Base-by-base conservation (phyloP, 1,140 invertebrate species). In the Cephus cinctus region DNA sequence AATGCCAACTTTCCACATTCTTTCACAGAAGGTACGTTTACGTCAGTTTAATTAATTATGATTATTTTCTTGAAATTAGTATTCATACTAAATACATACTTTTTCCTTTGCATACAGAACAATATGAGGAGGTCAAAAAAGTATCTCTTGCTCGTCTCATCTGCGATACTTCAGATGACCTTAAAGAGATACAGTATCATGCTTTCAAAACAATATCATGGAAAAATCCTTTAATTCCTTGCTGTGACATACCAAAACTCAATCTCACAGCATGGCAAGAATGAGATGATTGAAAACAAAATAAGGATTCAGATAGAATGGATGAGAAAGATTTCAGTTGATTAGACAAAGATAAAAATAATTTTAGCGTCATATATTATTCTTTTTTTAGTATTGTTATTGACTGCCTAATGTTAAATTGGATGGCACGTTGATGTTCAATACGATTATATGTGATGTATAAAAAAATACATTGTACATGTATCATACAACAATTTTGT, bases 81-180 rank as follows among this genome's bases (percentile, higher is more conserved):
- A 49, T 27, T 47, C 14, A 19, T 14, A 46, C 12, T 16, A 3
- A 5, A 11, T 19, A 9, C 4, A 38, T 11, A 11, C 14, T 43
- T 42, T 43, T 43, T 39, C 39, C 18, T 20, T 50, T 47, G 6
- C 46, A 66, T 54, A 47, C 59, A 76, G 80, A 63, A 16, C 82
- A 84, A 73, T 64, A 83, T 47, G 54, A 73, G 4, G 73, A 82
- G 64, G 76, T 85, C 34, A 62, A 76, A 22, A 80, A 81, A 54
- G 63, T 75, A 3, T 78, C 73, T 47, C 56, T 83, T 19, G 71
- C 81, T 8, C 54, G 80, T 16, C 62, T 85, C 9, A 50, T 85
- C 18, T 85, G 83, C 57, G 81, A 83, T 65, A 82, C 81, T 52
- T 73, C 76, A 3, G 80, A 83, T 52, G 69, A 78, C 31, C 69